These are phyloP conservation scores for Pheosia gnoma DNA, from an alignment of 2,888 invertebrate genomes.

Conservation along the genomic window DNA sequence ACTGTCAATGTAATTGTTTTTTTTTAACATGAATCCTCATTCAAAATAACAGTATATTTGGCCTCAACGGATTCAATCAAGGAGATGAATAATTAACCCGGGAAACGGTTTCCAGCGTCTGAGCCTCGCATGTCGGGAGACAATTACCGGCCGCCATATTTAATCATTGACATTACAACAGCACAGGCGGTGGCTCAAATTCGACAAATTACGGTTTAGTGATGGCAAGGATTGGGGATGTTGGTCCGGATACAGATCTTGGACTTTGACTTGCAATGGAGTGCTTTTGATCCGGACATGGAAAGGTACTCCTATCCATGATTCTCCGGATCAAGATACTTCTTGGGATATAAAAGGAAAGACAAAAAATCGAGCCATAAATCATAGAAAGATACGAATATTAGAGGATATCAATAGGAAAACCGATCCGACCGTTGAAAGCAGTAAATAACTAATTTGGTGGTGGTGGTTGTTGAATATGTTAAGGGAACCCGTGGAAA, in stretches of 20 bases:
- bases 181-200: conserved; percentile 39
- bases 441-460: too few relatives aligned
- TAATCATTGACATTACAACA: conserved; percentile 47
- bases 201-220: conserved; percentile 45
- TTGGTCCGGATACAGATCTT: neutral
- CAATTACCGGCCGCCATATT: conserved; percentile 45
- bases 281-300: too few relatives aligned
- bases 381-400: too few relatives aligned
- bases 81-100: conserved; percentile 4
- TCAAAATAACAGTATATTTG: neutral
- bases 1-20: neutral
- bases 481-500: too few relatives aligned
- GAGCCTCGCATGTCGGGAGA: conserved; percentile 43
- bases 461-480: too few relatives aligned
- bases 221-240: conserved; percentile 1
- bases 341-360: too few relatives aligned
- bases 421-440: too few relatives aligned
- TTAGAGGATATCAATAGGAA: too few relatives aligned
- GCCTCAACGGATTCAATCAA: conserved; percentile 2
- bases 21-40: neutral
- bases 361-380: too few relatives aligned
- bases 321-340: too few relatives aligned
- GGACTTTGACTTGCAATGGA: neutral
- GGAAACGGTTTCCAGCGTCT: conserved; percentile 3
- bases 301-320: too few relatives aligned